Percentiles rank a stretch among this genome's conserved stretches.
phyloP scores from a whole-genome alignment of 2,888 invertebrate genomes.

The Lasioglossum lativentre region DNA sequence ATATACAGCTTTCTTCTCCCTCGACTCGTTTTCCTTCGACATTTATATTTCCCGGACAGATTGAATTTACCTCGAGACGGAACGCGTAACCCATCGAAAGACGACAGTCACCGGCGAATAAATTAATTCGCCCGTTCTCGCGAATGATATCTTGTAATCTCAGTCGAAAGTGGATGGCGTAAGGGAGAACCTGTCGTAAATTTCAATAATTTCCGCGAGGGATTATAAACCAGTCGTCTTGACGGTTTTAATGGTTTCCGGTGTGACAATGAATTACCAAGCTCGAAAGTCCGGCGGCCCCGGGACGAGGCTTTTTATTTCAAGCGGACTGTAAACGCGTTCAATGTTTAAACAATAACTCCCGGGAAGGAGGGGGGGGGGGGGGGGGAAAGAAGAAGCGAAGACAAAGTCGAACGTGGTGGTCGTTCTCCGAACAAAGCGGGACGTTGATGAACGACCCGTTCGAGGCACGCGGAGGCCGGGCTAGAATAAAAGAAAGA shows the following conservation, averaged over 20 bases:
- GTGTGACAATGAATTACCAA: not conserved
- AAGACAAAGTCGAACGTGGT: constrained; percentile 22
- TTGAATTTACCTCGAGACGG: not conserved
- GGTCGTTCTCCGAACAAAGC: constrained; percentile 21
- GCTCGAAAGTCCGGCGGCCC: not conserved
- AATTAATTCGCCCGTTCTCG: constrained; percentile 4
- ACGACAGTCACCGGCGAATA: not conserved
- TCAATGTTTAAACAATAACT: constrained; percentile 13
- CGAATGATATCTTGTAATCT: not conserved
- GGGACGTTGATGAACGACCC: constrained; percentile 49
- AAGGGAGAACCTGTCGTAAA: not conserved
- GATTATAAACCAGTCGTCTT: not conserved
- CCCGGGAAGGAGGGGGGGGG: not conserved
- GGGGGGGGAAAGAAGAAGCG: not conserved
- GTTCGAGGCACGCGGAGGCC: not conserved
- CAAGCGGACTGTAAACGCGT: not conserved
- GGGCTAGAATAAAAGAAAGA: constrained; percentile 22
- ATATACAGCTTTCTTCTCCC: not conserved
- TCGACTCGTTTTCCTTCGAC: not conserved
- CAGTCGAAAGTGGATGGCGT: not conserved
- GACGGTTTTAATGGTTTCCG: constrained; percentile 3
- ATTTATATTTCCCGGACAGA: not conserved
- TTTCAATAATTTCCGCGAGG: constrained; percentile 3
- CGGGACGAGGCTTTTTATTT: not conserved
- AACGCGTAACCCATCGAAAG: not conserved